Evolutionary conservation across 2,113 vertebrate genomes (phyloP), one percentile per base, ranked within the genome.

Genomic region (Otolemur garnettii): DNA sequence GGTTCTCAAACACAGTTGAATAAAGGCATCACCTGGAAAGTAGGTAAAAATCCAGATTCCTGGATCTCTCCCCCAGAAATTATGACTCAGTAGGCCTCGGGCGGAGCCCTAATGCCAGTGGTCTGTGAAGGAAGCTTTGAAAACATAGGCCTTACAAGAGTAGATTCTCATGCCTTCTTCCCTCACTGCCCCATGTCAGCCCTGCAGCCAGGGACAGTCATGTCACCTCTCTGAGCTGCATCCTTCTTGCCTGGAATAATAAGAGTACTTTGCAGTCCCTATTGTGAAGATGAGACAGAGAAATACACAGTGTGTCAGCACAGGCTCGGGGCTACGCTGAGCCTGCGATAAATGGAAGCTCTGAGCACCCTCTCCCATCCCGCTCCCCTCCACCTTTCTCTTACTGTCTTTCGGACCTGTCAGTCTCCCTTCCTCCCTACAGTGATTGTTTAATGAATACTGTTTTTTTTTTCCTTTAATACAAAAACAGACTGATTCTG

Each of bases 381-480:
- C 30, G 60, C 17, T 53, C 4, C 45, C 77, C 79, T 55, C 79
- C 28, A 12, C 68, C 13, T 87, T 81, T 60, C 69, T 87, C 66
- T 68, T 4, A 1, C 60, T 42, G 68, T 68, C 66, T 92, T 84
- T 88, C 78, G 82, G 88, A 87, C 83, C 82, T 75, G 72, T 91
- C 93, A 87, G 28, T 55, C 97, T 98, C 96, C 92, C 94, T 97
- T 95, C 91, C 95, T 97, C 71, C 71, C 90, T 89, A 62, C 94
- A 38, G 78, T 96, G 96, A 95, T 98, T 97, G 94, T 97, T 98
- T 98, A 98, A 98, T 97, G 95, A 97, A 94, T 93, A 77, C 72
- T 38, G 94, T 8, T 8, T 55, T 72, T 78, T 80, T 50, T 60
- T 64, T 12, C 96, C 96, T 96, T 93, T 91, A 78, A 88, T 94